Conservation (phyloP, 2,113 vertebrate species). For the mouse (Mus musculus) region DNA sequence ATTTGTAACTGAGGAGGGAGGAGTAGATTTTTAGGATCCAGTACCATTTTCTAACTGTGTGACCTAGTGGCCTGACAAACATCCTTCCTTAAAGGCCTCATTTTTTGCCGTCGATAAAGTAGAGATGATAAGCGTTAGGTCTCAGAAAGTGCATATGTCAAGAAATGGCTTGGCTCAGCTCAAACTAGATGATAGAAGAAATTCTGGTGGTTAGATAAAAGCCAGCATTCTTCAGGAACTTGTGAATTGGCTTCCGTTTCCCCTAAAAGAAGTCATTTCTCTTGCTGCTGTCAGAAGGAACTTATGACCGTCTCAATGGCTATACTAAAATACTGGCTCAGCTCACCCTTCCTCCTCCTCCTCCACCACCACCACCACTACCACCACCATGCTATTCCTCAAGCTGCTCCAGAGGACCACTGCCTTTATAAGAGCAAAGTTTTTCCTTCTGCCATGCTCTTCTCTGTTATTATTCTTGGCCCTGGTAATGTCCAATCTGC, state of each 20-base stretch:
- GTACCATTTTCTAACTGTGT: background rate
- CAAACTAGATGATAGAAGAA: background rate
- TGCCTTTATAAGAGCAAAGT: background rate
- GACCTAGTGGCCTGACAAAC: background rate
- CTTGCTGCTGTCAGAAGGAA: background rate
- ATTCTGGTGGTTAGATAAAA: background rate
- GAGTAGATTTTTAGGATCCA: background rate
- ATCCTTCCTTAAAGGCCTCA: background rate
- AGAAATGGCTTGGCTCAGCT: background rate
- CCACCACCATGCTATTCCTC: too few species aligned
- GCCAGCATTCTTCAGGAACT: background rate
- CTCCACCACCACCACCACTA: accelerated
- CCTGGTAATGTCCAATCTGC: background rate
- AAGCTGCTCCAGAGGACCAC: background rate
- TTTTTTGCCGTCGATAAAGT: background rate
- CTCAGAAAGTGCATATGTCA: background rate
- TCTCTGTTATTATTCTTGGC: background rate
- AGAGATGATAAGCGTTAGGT: background rate
- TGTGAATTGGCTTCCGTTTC: background rate
- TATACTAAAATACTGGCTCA: background rate
- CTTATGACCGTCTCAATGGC: background rate
- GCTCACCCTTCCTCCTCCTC: background rate
- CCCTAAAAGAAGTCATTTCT: background rate
- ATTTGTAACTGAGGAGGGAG: background rate
- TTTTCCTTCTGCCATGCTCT: background rate